Base-by-base conservation (phyloP, 2,888 invertebrate genomes). In the Dynastes grantii region DNA sequence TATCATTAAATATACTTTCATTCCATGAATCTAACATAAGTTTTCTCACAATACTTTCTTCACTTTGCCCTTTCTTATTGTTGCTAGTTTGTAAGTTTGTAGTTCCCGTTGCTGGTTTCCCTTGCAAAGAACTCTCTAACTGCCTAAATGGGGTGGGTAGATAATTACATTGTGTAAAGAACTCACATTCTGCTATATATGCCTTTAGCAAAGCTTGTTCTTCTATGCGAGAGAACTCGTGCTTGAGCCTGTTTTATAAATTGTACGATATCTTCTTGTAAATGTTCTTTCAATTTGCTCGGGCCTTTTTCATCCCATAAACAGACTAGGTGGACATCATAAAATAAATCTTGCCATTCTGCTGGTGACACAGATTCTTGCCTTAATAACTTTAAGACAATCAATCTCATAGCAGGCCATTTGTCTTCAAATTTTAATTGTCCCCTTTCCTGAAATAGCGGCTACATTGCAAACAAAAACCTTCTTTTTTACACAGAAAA, bases 1-100 rank as follows among this genome's bases (percentile, higher is more conserved):
- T 98, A 88, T 97, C 96, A 88, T 94, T 93, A 89, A 99, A 99
- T 86, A 99, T 99, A 87, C 96, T 96, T 87, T 96, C 95, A 90
- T 99, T 98, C 99, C 99, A 99, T 79, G 96, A 97, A 88, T 98
- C 98, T 81, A 99, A 91, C 99, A 99, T 99, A 80, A 98, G 90
- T 92, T 98, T 93, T 11, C 97, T 92, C 71, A 98, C 98, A 84
- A 98, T 94, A 89, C 96, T 97, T 85, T 98, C 98, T 83, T 98
- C 98, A 81, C 91, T 89, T 90, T 91, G 88, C 88, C 87, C 89
- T 90, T 90, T 91, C 91, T 91, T 90, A 29, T 67, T 78, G 45
- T 71, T 78, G 79, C 85, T 84, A n/a, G 81, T 79, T 77, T 87
- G 86, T 76, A 87, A 84, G 49, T 80, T 81, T 67, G 83, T 84